Evolutionary conservation across 1,140 invertebrate species (phyloP), one percentile per base, ranked within the genome.

Genomic region (Rhizoglyphus robini): DNA sequence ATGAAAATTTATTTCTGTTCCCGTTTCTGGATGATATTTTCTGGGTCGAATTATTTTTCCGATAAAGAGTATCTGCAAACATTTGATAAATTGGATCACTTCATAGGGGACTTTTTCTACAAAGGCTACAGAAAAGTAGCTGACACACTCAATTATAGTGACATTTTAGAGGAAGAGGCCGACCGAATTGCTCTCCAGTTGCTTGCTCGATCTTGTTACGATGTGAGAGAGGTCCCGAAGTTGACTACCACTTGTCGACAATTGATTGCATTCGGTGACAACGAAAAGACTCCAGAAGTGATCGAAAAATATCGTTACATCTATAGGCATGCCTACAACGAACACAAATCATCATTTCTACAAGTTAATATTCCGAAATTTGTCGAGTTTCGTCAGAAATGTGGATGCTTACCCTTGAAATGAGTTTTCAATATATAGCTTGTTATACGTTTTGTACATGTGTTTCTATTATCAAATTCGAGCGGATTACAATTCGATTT

Each of bases 101-200:
- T 8, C 13, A 29, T 13, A 32, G 15, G 58, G 31, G 15, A 27
- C 11, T n/a, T 60, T 20, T 46, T 34, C 25, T 60, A 60, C 27
- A 1, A 23, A 32, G 11, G 13, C 23, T 60, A 60, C 29, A 1
- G 25, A 34, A 60, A 60, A 60, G 27, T 60, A 27, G 15, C n/a
- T 3, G 13, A 15, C 3, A 46, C n/a, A 38, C 15, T 60, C 1
- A 38, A 46, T 27, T 64, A 64, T 57, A 49, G 5, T 34, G 51
- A 64, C 13, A 31, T n/a, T n/a, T 5, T 64, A 3, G 63, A 64
- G 51, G 46, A 64, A 64, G 63, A 64, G 29, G 46, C 63, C 15
- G 63, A 64, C 32, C 27, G 63, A 49, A 51, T 48, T 49, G 63
- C 63, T 23, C 5, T 64, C 5, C 63, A 64, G 51, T 29, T 64